phyloP scores from a whole-genome alignment of 1,140 invertebrate genomes.

The Propsilocerus akamusi region DNA sequence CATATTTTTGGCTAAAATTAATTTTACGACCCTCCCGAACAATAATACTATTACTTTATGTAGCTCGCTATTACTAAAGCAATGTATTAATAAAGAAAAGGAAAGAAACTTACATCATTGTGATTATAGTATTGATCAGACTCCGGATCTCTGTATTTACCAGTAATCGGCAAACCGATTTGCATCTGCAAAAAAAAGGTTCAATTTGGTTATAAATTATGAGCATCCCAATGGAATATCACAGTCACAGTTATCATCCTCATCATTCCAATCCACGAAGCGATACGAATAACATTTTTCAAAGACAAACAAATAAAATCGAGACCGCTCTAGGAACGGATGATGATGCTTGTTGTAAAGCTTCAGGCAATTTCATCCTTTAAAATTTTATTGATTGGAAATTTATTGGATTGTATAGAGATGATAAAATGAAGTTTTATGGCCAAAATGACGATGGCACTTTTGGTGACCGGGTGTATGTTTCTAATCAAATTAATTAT shows the following conservation, averaged over 20 bases:
- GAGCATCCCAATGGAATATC: neutral
- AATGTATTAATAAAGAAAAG: neutral
- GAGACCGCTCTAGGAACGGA: too few relatives aligned
- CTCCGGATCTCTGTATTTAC: constrained; percentile 69
- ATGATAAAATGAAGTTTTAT: too few relatives aligned
- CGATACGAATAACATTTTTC: neutral
- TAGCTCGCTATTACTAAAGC: constrained; percentile 1
- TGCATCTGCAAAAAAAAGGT: constrained; percentile 34
- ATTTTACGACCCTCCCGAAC: neutral
- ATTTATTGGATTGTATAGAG: too few relatives aligned
- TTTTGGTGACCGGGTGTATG: too few relatives aligned
- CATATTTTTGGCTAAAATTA: neutral
- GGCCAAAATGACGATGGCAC: neutral
- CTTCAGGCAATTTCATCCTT: too few relatives aligned
- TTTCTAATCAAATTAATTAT: neutral
- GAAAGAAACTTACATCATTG: constrained; percentile 45
- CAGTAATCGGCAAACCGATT: constrained; percentile 67
- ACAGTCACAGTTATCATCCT: neutral
- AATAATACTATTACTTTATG: constrained; percentile 4
- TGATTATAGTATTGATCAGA: constrained; percentile 78
- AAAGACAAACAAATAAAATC: too few relatives aligned
- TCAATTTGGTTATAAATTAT: neutral
- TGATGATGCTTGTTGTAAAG: too few relatives aligned
- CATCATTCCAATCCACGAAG: neutral
- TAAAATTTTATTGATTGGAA: too few relatives aligned